Conservation (phyloP, 2,113 vertebrate genomes). For the Cheirogaleus medius region DNA sequence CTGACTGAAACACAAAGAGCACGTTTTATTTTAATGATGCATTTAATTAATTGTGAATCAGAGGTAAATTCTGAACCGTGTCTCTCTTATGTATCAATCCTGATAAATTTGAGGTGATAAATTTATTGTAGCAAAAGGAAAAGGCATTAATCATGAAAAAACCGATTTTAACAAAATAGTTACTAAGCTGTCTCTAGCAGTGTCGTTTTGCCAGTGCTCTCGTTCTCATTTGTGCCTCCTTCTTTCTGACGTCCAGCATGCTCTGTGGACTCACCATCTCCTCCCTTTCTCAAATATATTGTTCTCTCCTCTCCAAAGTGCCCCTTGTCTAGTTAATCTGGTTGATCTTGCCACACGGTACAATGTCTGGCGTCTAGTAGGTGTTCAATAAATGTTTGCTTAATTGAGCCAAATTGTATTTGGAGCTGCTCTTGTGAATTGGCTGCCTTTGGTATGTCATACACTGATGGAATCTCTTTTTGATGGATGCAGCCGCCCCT, state of each 20-base stretch:
- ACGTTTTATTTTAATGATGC: constrained; percentile 67
- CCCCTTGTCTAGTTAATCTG: background rate
- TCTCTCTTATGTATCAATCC: constrained; percentile 51
- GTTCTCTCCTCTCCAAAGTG: background rate
- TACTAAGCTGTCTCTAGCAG: constrained; percentile 26
- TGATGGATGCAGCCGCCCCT: background rate
- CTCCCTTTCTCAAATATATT: background rate
- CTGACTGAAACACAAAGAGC: background rate
- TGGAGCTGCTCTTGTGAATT: background rate
- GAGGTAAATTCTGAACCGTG: constrained; percentile 51
- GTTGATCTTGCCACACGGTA: background rate
- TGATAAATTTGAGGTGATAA: constrained; percentile 70
- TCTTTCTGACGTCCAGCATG: background rate
- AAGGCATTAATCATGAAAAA: constrained; percentile 71
- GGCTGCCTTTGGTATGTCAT: background rate
- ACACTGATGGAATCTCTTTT: background rate
- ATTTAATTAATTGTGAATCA: constrained; percentile 78
- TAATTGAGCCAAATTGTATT: background rate
- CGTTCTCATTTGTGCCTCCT: background rate
- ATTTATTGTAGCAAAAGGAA: constrained; percentile 66
- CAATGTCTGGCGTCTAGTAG: background rate
- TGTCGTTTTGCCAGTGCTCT: background rate
- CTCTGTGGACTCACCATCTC: background rate
- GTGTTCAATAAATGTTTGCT: background rate
- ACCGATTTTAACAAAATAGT: constrained; percentile 61